phyloP scores from a whole-genome alignment of 2,113 vertebrate genomes.

The Cryptomyrus ogoouensis region DNA sequence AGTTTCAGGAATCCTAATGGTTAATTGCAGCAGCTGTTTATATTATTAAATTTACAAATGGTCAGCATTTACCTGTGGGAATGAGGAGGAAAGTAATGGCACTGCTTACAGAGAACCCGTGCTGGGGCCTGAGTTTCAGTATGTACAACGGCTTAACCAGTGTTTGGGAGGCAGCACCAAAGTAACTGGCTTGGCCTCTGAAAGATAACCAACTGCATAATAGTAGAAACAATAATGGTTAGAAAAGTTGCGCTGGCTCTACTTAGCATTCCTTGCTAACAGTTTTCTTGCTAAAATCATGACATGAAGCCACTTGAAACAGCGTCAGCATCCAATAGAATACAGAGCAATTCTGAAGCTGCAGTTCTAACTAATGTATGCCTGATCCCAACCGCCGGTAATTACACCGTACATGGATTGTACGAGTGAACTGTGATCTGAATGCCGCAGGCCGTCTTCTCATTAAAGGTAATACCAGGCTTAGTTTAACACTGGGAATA shows the following conservation, averaged over 20 bases:
- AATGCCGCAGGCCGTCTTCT: not conserved
- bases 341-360: not conserved
- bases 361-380: not conserved
- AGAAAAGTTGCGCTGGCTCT: not conserved
- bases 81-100: not conserved
- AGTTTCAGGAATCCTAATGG: not conserved
- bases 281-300: not conserved
- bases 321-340: not conserved
- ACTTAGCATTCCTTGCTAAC: not conserved
- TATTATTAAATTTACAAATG: not conserved
- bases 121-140: not conserved
- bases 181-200: not conserved
- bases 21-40: not conserved
- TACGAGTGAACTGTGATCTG: conserved; percentile 1
- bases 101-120: not conserved
- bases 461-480: not conserved
- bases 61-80: not conserved
- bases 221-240: not conserved
- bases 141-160: not conserved
- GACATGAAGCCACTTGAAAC: not conserved
- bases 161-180: not conserved
- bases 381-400: not conserved
- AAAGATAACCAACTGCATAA: not conserved
- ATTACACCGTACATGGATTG: not conserved
- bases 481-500: not conserved